These are phyloP conservation scores for Tetragonula clypearis DNA, from an alignment of 1,140 invertebrate genomes.

Conservation along the genomic window DNA sequence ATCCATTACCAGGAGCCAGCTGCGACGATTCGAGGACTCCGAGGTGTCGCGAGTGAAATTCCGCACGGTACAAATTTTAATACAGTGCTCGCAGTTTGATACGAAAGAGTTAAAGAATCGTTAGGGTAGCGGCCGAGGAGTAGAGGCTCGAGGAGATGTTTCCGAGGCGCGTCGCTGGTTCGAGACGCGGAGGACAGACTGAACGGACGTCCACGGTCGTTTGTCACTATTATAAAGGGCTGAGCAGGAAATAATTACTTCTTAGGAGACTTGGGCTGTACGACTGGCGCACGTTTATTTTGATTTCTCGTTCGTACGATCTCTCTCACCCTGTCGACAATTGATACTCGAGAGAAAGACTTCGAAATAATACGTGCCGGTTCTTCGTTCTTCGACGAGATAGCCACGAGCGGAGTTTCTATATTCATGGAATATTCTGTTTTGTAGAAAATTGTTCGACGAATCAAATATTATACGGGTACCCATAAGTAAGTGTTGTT, in stretches of 20 bases:
- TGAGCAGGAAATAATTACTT: conserved; percentile 76
- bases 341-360: not conserved
- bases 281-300: conserved; percentile 19
- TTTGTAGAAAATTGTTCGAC: no score
- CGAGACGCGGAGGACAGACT: conserved; percentile 23
- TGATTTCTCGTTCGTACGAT: not conserved
- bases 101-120: conserved; percentile 72
- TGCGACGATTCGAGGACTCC: not conserved
- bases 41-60: conserved; percentile 9
- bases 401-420: no score
- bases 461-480: no score
- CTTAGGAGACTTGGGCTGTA: conserved; percentile 62
- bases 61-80: conserved; percentile 34
- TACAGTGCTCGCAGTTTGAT: conserved; percentile 55
- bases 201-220: conserved; percentile 52
- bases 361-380: no score
- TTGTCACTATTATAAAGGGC: conserved; percentile 77
- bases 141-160: not conserved
- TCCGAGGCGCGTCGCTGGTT: not conserved
- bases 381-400: no score
- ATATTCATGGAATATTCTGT: no score
- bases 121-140: conserved; percentile 52
- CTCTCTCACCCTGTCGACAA: not conserved
- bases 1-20: conserved; percentile 13
- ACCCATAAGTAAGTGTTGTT: no score